Evolutionary conservation across 2,888 invertebrate genomes (phyloP).

Genomic region (Ectobius pallidus): DNA sequence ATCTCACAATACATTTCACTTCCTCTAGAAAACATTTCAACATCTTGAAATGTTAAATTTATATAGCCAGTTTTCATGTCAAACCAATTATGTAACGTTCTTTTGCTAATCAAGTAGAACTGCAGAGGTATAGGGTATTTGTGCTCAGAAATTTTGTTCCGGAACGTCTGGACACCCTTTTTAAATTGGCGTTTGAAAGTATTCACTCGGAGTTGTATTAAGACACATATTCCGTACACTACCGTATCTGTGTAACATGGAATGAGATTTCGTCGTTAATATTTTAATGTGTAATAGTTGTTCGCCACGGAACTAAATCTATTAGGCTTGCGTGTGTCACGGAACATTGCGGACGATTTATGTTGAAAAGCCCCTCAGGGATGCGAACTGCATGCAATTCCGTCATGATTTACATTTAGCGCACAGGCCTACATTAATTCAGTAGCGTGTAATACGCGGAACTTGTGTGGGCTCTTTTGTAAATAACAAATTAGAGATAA

Average conservation of each 20-base stretch:
- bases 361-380: not conserved
- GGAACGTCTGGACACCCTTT: too few species aligned
- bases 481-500: conserved; percentile 24
- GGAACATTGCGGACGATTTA: conserved; percentile 28
- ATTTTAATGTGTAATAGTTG: conserved; percentile 21
- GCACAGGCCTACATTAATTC: conserved; percentile 4
- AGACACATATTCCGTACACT: not conserved
- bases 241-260: conserved; percentile 3
- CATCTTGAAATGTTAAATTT: too few species aligned
- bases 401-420: conserved; percentile 8
- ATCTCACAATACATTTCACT: too few species aligned
- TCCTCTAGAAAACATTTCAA: too few species aligned
- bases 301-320: conserved; percentile 28
- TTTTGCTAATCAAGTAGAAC: too few species aligned
- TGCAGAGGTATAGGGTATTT: too few species aligned
- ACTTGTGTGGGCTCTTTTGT: conserved; percentile 4
- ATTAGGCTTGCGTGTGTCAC: conserved; percentile 35
- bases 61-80: too few species aligned
- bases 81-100: too few species aligned
- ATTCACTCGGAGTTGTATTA: not conserved
- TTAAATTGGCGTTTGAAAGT: too few species aligned
- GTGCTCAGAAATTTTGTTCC: too few species aligned
- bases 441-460: not conserved
- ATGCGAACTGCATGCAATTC: conserved; percentile 6
- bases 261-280: conserved; percentile 18